phyloP scores from a whole-genome alignment of 2,113 vertebrate genomes.

The Pungitius pungitius region DNA sequence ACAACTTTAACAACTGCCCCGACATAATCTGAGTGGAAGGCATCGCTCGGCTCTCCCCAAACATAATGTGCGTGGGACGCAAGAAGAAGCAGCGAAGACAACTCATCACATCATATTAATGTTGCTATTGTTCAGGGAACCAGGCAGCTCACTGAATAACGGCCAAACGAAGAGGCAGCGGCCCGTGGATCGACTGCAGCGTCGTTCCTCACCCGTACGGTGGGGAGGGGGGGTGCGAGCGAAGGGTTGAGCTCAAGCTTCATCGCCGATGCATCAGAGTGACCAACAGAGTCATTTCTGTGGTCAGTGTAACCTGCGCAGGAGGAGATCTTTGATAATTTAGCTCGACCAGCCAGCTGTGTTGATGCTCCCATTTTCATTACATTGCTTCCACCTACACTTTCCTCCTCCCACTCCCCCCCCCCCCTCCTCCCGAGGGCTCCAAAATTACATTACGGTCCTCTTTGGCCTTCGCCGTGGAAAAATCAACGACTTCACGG shows the following conservation, averaged over 20 bases:
- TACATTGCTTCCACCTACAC: conserved; percentile 54
- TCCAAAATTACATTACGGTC: conserved; percentile 57
- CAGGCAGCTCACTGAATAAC: not conserved
- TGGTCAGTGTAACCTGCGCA: conserved; percentile 39
- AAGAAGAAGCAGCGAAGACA: conserved; percentile 8
- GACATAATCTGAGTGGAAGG: conserved; percentile 32
- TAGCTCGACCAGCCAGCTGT: conserved; percentile 61
- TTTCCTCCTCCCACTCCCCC: conserved; percentile 46
- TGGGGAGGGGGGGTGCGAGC: not conserved
- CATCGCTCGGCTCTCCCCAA: conserved; percentile 15
- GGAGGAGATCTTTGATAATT: conserved; percentile 50
- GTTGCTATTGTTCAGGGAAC: conserved; percentile 30
- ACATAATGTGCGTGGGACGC: conserved; percentile 32
- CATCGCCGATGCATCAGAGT: not conserved
- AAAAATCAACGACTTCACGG: conserved; percentile 45
- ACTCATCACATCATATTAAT: conserved; percentile 28
- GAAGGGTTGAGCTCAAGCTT: not conserved
- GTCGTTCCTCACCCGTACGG: not conserved
- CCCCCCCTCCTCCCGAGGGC: conserved; percentile 39
- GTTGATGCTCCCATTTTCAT: conserved; percentile 72
- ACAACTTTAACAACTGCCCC: conserved; percentile 1
- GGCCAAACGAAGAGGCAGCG: not conserved
- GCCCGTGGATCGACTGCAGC: not conserved
- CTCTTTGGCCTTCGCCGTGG: conserved; percentile 34
- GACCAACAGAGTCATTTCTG: conserved; percentile 16